Base-by-base conservation (phyloP, 2,113 vertebrate species). In the Rhynchopsitta pachyrhyncha region DNA sequence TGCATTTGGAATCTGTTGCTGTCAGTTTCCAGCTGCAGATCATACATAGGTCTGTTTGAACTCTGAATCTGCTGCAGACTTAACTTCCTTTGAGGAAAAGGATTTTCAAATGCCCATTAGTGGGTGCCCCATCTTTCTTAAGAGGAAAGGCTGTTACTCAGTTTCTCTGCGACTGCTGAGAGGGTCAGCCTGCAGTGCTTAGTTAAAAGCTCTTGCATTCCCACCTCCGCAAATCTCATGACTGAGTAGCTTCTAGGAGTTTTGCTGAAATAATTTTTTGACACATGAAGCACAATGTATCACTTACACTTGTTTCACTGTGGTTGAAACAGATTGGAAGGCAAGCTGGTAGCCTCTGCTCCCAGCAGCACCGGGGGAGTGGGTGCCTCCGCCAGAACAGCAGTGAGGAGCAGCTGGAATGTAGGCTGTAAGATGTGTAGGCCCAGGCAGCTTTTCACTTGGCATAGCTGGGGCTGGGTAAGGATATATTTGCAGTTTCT, bases 351-450 rank as follows among this genome's bases (percentile, higher is more conserved):
- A 84, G 31, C 64, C 66, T 0, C 1, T 55, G 68, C 53, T 78
- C 31, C 47, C 62, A 37, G 94, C 67, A 77, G 81, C 67, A 16
- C 73, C 35, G 59, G 20, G n/a, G 37, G 53, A 23, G 73, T 77
- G 87, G 49, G 77, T 64, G 52, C 63, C 63, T 55, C 33, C 3
- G 1, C 46, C 74, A 47, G 68, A 23, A 9, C 27, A 28, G 44
- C 69, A 35, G 91, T 3, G 66, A 85, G 88, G 74, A 92, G 94
- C 92, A 93, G 90, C 85, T 93, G 94, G 78, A 7, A 7, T 4
- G 64, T 91, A 20, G 92, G 92, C 88, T 75, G 90, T 82, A 82
- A 87, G 85, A 59, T 5, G 1, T 3, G 59, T 42, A 79, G 82
- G 92, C 68, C 41, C 55, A 12, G 63, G 25, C 77, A 69, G 84